Conservation (phyloP, 1,140 invertebrate species). For the Bombus sibiricus region DNA sequence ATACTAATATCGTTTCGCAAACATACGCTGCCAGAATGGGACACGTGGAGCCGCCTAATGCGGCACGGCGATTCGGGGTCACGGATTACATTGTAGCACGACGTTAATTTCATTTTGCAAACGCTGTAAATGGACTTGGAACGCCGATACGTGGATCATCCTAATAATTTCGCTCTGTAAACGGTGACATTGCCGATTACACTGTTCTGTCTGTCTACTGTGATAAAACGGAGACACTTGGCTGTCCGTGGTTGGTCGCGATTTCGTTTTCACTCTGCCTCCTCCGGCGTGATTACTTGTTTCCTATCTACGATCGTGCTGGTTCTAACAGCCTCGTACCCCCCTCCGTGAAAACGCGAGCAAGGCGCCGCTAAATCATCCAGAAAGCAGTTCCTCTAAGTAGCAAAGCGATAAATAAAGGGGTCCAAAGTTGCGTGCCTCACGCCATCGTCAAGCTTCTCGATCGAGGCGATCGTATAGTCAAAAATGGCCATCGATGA, state of each 20-base stretch:
- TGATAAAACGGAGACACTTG: conserved; percentile 32
- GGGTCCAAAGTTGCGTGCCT: background rate
- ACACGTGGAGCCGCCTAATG: conserved; percentile 49
- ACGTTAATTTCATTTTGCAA: conserved; percentile 59
- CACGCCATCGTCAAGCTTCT: background rate
- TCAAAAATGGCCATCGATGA: background rate
- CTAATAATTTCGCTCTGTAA: conserved; percentile 48
- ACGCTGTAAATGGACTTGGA: conserved; percentile 48
- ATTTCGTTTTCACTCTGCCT: background rate
- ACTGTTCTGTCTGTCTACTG: background rate
- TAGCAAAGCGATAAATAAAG: background rate
- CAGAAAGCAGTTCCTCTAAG: background rate
- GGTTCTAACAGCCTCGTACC: background rate
- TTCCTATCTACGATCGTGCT: background rate
- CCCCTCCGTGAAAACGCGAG: background rate
- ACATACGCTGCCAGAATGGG: conserved; percentile 45
- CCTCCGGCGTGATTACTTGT: background rate
- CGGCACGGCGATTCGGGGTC: conserved; percentile 51
- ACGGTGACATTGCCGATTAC: conserved; percentile 22
- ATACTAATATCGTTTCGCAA: conserved; percentile 55
- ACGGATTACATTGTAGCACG: conserved; percentile 57
- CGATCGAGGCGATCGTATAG: background rate
- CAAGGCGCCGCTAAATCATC: background rate
- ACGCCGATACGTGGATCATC: conserved; percentile 45
- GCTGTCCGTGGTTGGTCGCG: too few relatives aligned